Conservation (phyloP, 2,113 vertebrate genomes). For the Podarcis muralis region DNA sequence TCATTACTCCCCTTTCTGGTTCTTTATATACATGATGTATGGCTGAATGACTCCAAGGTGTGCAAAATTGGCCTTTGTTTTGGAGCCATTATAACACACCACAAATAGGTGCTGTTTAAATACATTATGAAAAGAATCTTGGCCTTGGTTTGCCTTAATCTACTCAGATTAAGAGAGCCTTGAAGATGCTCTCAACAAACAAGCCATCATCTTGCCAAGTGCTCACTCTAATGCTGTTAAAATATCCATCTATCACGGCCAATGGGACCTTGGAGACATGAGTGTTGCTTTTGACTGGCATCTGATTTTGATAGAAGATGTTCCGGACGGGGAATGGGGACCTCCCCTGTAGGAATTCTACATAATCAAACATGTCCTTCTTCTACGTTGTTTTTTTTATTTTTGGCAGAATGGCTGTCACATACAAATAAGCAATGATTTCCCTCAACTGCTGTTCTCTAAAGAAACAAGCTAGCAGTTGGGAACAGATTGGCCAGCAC, state of each 20-base stretch:
- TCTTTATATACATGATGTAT: not conserved
- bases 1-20: not conserved
- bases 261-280: not conserved
- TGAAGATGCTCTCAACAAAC: not conserved
- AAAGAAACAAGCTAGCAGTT: not conserved
- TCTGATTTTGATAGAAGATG: conserved; percentile 1
- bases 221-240: conserved; percentile 9
- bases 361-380: conserved; percentile 37
- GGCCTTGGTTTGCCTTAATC: not conserved
- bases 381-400: not conserved
- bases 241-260: conserved; percentile 21
- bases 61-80: not conserved
- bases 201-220: not conserved
- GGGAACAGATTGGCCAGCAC: conserved; percentile 16
- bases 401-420: not conserved
- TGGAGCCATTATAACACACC: not conserved
- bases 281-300: conserved; percentile 14
- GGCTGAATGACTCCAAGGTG: fast-evolving
- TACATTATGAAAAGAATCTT: not conserved
- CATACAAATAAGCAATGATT: conserved; percentile 42
- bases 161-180: too few relatives aligned
- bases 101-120: too few relatives aligned
- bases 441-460: conserved; percentile 8
- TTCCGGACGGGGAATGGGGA: not conserved
- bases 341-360: not conserved